Base-by-base conservation (phyloP, 2,113 vertebrate species). In the Catharus bicknelli region DNA sequence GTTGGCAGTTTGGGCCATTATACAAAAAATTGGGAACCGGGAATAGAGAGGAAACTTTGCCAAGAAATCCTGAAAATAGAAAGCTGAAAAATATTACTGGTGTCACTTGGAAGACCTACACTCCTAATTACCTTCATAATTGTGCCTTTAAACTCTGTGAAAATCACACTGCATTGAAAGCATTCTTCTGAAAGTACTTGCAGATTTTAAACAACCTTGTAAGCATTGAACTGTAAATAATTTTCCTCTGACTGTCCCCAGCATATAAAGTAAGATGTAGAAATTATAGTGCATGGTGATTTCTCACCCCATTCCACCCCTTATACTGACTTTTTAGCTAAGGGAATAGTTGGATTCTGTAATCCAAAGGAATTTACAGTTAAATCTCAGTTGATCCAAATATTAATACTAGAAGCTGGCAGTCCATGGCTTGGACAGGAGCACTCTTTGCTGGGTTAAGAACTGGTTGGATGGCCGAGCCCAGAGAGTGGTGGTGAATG, bases 61-160 rank as follows among this genome's bases (percentile, higher is more conserved):
- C 63, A 86, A 90, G 58, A 73, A 90, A 83, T 76, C 19, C 30
- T 80, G 43, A 76, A 90, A 86, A 76, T 48, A 42, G 80, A 92
- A 83, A 88, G 26, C 43, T 69, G 36, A 80, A 86, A 90, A 94
- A 54, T 75, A 92, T 83, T 82, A 45, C 57, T 89, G 9, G 27
- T 89, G 51, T 86, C 63, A 62, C 69, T 40, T 69, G 66, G 59
- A 77, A 86, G 45, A 79, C 8, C 42, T 87, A 58, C 6, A 30
- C 16, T 81, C 73, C 34, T 58, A 81, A 81, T 84, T 89, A 38
- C 29, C 86, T 86, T 78, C 57, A 66, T 84, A 70, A 50, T 69
- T 58, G 11, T 66, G 64, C 20, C 43, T 76, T 69, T 77, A 81
- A 94, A 80, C 42, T 40, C 50, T 55, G 5, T 89, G 69, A 62